Percentiles rank a stretch among this genome's conserved stretches.
Evolutionary conservation across 2,113 vertebrate genomes (phyloP).

Genomic region (Notarius quadriscutis): DNA sequence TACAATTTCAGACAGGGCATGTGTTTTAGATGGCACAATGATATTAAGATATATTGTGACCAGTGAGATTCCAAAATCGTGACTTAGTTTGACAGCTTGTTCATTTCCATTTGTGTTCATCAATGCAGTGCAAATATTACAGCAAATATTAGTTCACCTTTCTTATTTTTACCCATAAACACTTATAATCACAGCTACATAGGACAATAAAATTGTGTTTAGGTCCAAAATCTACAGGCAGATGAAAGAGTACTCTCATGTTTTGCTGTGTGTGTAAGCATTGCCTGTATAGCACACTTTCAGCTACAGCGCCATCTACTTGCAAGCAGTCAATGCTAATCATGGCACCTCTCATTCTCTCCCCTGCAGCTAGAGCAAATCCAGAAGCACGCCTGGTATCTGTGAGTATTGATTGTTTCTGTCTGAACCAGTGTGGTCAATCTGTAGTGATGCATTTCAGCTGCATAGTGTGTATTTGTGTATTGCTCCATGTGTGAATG

Average conservation of each 20-base stretch:
- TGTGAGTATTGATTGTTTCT: slow-evolving; percentile 76
- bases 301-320: slow-evolving; percentile 63
- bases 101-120: not conserved
- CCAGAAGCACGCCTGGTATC: slow-evolving; percentile 91
- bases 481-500: not conserved
- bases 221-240: not conserved
- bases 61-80: not conserved
- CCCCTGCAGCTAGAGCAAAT: slow-evolving; percentile 84
- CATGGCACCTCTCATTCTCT: slow-evolving; percentile 64
- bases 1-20: not conserved
- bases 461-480: slow-evolving; percentile 13
- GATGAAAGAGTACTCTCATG: not conserved
- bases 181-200: not conserved
- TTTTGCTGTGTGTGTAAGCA: slow-evolving; percentile 7
- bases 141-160: not conserved
- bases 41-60: not conserved
- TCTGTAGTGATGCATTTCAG: slow-evolving; percentile 12
- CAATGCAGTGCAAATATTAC: not conserved
- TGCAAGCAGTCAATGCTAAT: slow-evolving; percentile 63
- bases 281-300: slow-evolving; percentile 44
- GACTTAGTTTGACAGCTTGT: not conserved
- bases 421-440: slow-evolving; percentile 17
- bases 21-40: not conserved
- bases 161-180: not conserved
- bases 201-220: not conserved